Base-by-base conservation (phyloP, 2,888 invertebrate species). In the Melolontha melolontha region DNA sequence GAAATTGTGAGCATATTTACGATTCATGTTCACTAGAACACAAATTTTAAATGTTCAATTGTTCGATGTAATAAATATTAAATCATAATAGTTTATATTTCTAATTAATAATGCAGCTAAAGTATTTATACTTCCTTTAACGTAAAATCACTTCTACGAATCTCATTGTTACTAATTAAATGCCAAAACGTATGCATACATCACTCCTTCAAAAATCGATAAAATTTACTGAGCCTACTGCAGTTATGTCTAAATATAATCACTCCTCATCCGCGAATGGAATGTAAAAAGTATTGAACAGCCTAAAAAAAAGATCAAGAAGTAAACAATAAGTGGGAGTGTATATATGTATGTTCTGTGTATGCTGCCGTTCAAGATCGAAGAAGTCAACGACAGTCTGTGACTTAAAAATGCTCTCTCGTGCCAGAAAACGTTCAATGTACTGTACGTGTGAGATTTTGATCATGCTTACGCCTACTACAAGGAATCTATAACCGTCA, bases 221-320 rank as follows among this genome's bases (percentile, higher is more conserved):
- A 34, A 34, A 34, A 34, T 34, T 62, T 62, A 62, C 47, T 47
- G 47, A 34, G 16, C 14, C 52, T 52, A 65, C 39, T 51, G 55
- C 66, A 66, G 66, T 66, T 66, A 66, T 50, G 57, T 66, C 59
- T 66, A 66, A 66, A 66, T 66, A 66, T 66, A 66, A 66, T 66
- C 66, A 57, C 29, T 49, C 57, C 47, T 55, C 66, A 57, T 66
- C 55, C 66, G 55, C 66, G 66, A 41, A 57, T 57, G 66, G 66
- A 66, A 66, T 66, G 66, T 40, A 66, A 66, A 66, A 66, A 17
- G 66, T 50, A 55, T 55, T 22, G 42, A 52, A 54, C 54, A 65
- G 17, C 54, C 52, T 55, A 49, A 47, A 47, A 64, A 34, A 49
- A 65, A 50, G 57, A 66, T 47, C 55, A 66, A 66, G 57, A 57